A percentile compares a stretch with the other conserved stretches of the same genome.
These are phyloP conservation scores for Synergus gifuensis DNA, from an alignment of 2,888 invertebrate genomes.

Conservation along the genomic window DNA sequence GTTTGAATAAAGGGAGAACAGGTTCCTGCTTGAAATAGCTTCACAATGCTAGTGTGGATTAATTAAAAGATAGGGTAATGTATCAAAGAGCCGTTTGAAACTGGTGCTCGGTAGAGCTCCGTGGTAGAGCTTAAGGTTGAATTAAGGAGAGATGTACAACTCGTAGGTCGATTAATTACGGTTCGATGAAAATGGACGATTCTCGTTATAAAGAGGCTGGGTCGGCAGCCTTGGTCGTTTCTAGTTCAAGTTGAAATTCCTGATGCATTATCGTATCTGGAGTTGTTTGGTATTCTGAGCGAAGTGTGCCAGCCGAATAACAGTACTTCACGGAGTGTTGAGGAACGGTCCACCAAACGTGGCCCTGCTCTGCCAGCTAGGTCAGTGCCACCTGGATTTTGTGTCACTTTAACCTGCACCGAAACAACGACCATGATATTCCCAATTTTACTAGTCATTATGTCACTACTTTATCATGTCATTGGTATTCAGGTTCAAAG, in stretches of 20 bases:
- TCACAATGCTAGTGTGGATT: slow-evolving; percentile 27
- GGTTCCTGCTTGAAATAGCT: slow-evolving; percentile 27
- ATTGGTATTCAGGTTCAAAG: background rate
- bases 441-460: background rate
- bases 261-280: slow-evolving; percentile 57
- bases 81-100: slow-evolving; percentile 34
- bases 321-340: slow-evolving; percentile 64
- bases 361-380: slow-evolving; percentile 63
- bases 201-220: slow-evolving; percentile 48
- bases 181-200: slow-evolving; percentile 51
- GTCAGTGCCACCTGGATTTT: slow-evolving; percentile 65
- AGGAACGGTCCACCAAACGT: slow-evolving; percentile 62
- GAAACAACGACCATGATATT: slow-evolving; percentile 47
- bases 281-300: slow-evolving; percentile 68
- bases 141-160: slow-evolving; percentile 15
- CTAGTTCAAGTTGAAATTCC: slow-evolving; percentile 62
- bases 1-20: slow-evolving; percentile 18
- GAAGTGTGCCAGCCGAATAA: slow-evolving; percentile 73
- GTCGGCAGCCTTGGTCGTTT: slow-evolving; percentile 56
- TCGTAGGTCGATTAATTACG: slow-evolving; percentile 27
- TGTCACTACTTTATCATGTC: background rate
- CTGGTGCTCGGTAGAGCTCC: background rate
- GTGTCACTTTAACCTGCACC: slow-evolving; percentile 45
- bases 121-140: background rate
- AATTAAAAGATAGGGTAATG: slow-evolving; percentile 35